These are phyloP conservation scores for Apeira syringaria DNA, from an alignment of 2,888 invertebrate genomes.

Conservation along the genomic window DNA sequence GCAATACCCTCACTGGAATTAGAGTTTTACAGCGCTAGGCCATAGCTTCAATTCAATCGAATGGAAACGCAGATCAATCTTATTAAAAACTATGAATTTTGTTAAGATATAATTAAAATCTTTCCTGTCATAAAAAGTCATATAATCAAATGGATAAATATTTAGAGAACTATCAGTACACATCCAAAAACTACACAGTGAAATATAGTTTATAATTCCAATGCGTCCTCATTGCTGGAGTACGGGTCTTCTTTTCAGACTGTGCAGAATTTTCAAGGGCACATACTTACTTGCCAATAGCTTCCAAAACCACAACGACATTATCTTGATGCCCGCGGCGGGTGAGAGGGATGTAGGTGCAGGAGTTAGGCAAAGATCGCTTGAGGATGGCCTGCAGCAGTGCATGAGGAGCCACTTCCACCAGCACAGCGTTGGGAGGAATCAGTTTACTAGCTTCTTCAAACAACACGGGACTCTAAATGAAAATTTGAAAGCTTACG, in stretches of 20 bases:
- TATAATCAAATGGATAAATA: no score
- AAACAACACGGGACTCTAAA: slow-evolving; percentile 84
- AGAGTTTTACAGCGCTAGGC: no score
- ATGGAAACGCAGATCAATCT: no score
- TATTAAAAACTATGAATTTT: no score
- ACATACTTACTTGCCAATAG: slow-evolving; percentile 65
- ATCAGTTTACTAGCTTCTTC: slow-evolving; percentile 90
- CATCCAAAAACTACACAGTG: no score
- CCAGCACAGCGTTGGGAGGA: slow-evolving; percentile 89
- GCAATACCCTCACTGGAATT: no score
- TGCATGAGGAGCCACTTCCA: slow-evolving; percentile 95
- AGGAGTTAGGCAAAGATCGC: slow-evolving; percentile 85
- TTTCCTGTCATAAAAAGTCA: no score
- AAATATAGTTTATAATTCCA: no score
- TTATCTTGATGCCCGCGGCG: slow-evolving; percentile 86
- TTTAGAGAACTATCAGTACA: not conserved
- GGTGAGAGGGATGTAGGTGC: slow-evolving; percentile 88
- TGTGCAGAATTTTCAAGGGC: not conserved
- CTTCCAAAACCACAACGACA: slow-evolving; percentile 77
- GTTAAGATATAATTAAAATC: no score
- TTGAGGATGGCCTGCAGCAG: slow-evolving; percentile 88
- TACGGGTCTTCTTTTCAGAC: no score
- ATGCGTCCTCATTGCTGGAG: no score
- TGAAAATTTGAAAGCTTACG: not conserved
- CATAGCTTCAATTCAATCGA: no score